A percentile compares a stretch with the other conserved stretches of the same genome.
Conservation (phyloP, 1,140 invertebrate genomes). For the Mizuhopecten yessoensis region DNA sequence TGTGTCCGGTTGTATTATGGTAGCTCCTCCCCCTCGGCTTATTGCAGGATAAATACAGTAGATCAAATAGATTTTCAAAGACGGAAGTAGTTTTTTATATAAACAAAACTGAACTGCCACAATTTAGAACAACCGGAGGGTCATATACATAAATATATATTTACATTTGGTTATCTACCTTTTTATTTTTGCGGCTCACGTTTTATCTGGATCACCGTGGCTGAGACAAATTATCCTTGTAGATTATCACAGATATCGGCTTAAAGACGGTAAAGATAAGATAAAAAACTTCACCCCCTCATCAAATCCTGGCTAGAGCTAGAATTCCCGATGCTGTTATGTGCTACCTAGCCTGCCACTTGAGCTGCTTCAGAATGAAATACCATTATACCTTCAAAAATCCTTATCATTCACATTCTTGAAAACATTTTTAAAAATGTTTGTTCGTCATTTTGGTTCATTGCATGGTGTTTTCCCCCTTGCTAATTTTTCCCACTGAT, state of each 20-base stretch:
- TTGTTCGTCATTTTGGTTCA: not conserved
- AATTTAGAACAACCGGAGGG: not conserved
- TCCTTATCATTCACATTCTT: not conserved
- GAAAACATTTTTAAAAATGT: not conserved
- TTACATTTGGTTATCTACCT: not conserved
- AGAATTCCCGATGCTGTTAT: not conserved
- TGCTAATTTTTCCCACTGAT: not conserved
- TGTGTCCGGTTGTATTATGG: too few relatives aligned
- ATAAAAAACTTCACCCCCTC: not conserved
- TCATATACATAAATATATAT: not conserved
- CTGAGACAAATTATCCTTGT: conserved; percentile 18
- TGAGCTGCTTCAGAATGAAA: not conserved
- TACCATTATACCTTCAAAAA: not conserved
- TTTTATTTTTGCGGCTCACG: not conserved
- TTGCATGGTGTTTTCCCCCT: conserved; percentile 18
- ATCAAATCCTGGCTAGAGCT: not conserved
- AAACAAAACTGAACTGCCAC: too few relatives aligned
- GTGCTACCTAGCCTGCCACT: not conserved
- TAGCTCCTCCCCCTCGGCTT: too few relatives aligned
- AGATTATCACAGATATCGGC: not conserved
- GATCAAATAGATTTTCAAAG: not conserved
- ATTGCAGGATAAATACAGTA: too few relatives aligned
- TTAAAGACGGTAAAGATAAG: conserved; percentile 18
- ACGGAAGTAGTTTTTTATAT: not conserved
- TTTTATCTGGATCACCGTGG: not conserved